phyloP scores from a whole-genome alignment of 2,797 vertebrate genomes.

The Leptodactylus fallax region DNA sequence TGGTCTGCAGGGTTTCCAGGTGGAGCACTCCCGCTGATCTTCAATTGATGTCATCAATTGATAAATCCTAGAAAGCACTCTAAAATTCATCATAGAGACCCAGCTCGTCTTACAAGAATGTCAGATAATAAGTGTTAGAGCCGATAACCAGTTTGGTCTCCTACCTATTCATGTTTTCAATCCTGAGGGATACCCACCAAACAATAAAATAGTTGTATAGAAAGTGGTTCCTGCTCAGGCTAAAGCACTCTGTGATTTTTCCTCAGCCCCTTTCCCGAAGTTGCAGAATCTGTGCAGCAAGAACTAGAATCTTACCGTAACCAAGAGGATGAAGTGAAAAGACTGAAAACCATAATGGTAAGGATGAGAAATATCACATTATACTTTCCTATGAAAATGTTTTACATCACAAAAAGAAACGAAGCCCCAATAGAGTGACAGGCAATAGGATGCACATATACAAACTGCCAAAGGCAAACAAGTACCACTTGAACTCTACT shows the following conservation, averaged over 20 bases:
- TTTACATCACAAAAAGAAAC: no score
- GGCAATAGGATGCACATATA: no score
- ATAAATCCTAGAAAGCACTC: no score
- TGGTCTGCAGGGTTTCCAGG: no score
- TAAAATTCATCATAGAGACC: background rate
- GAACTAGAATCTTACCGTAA: conserved; percentile 93
- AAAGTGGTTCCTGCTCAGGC: background rate
- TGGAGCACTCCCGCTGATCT: no score
- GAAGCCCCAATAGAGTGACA: no score
- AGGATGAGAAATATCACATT: conserved; percentile 39
- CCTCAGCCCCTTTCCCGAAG: conserved; percentile 94
- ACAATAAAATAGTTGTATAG: background rate
- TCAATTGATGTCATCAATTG: no score
- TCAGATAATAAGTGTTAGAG: background rate
- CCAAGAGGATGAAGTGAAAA: conserved; percentile 98
- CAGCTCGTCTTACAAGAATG: background rate
- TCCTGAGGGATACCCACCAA: background rate
- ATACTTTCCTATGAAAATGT: background rate
- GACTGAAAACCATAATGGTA: conserved; percentile 97
- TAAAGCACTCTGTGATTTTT: background rate
- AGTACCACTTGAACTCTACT: no score
- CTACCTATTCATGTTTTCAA: background rate
- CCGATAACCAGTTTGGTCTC: background rate
- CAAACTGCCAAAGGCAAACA: no score
- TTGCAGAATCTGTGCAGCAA: conserved; percentile 95